These are phyloP conservation scores for Grallaria varia DNA, from an alignment of 2,113 vertebrate species.

Conservation along the genomic window DNA sequence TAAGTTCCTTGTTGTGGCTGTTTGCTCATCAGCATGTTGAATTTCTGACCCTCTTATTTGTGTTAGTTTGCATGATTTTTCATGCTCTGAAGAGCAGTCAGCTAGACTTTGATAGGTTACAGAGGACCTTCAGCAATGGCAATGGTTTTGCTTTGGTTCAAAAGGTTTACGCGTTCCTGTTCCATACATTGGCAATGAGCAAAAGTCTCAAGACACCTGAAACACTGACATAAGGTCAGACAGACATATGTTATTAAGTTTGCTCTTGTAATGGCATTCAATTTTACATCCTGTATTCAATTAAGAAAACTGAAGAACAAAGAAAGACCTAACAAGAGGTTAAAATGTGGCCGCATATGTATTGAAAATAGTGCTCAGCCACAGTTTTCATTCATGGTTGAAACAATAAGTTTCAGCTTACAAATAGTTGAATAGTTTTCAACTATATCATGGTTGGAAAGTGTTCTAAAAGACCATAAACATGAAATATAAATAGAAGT, in stretches of 20 bases:
- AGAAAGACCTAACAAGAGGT: neutral
- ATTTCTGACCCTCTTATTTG: neutral
- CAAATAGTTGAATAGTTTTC: neutral
- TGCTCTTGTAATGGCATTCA: neutral
- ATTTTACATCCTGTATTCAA: neutral
- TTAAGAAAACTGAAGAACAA: neutral
- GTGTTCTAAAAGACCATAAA: neutral
- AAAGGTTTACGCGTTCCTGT: fast-evolving
- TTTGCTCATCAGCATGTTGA: neutral
- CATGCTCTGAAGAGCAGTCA: neutral
- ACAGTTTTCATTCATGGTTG: neutral
- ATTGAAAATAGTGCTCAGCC: neutral
- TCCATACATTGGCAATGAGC: neutral
- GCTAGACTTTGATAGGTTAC: neutral
- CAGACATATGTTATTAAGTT: neutral
- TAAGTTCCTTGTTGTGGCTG: neutral
- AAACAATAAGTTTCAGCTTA: neutral
- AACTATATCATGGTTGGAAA: neutral
- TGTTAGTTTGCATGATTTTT: neutral
- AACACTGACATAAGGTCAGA: neutral
- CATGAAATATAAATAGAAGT: neutral
- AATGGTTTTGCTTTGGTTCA: neutral
- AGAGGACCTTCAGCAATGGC: neutral
- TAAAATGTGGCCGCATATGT: fast-evolving
- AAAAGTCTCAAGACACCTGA: neutral